Evolutionary conservation across 2,113 vertebrate genomes (phyloP), one percentile per base, ranked within the genome.

Genomic region (Corydoras sp.): DNA sequence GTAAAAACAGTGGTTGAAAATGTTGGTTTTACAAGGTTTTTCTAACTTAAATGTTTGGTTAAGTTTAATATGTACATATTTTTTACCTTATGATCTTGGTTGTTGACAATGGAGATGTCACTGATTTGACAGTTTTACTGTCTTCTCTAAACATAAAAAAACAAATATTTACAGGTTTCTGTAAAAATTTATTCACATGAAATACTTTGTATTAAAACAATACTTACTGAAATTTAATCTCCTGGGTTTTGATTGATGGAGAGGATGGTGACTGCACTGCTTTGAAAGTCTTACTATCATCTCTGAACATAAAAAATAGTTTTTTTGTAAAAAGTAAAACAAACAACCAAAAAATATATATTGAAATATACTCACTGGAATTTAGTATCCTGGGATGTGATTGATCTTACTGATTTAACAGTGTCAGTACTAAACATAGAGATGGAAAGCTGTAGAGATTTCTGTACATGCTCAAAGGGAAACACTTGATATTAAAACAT

Each of bases 21-120:
- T 31, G 65, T 48, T 31, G 18, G 29, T 59, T 59, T 65, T 58
- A 50, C 31, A 24, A 50, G 65, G 30, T 15, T n/a, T 4, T 14
- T 4, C 11, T 11, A 50, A 6, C 50, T 60, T 50, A 50, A 24
- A 24, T 54, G 10, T 9, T 10, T 2, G 35, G 12, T 68, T 10
- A 4, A 11, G 48, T 31, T 67, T 12, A 9, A 3, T 56, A 5
- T 51, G 60, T 6, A 53, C 2, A 6, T 3, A 15, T 4, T 7
- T 11, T 49, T 2, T 71, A 78, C 76, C 69, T 68, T 31, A 59
- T 24, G 51, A 59, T 63, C 56, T 68, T 78, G 15, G 62, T 62
- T 29, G 72, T 60, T 48, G 76, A 71, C 15, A 18, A 10, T 13
- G 48, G 31, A 1, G 18, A 10, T 7, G 13, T 58, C 15, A 48